Evolutionary conservation across 2,113 vertebrate species (phyloP), one percentile per base, ranked within the genome.

Genomic region (Bujurquina vittata): DNA sequence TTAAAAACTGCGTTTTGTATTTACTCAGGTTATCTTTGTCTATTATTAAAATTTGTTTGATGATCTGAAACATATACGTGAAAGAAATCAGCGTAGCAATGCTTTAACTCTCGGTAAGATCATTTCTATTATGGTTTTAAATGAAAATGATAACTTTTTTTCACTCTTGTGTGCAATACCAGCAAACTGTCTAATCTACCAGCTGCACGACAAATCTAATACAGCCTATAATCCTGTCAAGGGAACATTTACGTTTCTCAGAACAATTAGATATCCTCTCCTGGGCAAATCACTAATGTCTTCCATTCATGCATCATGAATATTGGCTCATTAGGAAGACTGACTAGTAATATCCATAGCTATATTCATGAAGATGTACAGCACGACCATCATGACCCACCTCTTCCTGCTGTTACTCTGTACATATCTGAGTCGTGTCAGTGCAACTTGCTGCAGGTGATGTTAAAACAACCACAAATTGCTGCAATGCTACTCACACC

Each of bases 221-320:
- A 46, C 43, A 3, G 46, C 43, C 26, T 72, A 14, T 72, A 72
- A 72, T 52, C 0, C 65, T 72, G 17, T 43, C 17, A 2, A 52
- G 26, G 46, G 46, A 52, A 52, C 17, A 18, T 72, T 72, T 52
- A 52, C 65, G 52, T 72, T 72, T 52, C 65, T 72, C 43, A 72
- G 46, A 72, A 72, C 23, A 72, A 52, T 72, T 72, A 72, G 43
- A 72, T 52, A 52, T 31, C 3, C 46, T 72, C 46, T 72, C 46
- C 65, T 69, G 65, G 23, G 23, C 22, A 67, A 67, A 67, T 69
- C 63, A 18, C 40, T 29, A 72, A 52, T 72, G 23, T 49, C 23
- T n/a, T 72, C 65, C 31, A 72, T 72, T 52, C 65, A 72, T 72
- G 65, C 26, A 4, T 72, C 65, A n/a, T 72, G 46, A 26, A 72